These are phyloP conservation scores for Saccostrea glomerata DNA, from an alignment of 1,140 invertebrate genomes.

Conservation along the genomic window DNA sequence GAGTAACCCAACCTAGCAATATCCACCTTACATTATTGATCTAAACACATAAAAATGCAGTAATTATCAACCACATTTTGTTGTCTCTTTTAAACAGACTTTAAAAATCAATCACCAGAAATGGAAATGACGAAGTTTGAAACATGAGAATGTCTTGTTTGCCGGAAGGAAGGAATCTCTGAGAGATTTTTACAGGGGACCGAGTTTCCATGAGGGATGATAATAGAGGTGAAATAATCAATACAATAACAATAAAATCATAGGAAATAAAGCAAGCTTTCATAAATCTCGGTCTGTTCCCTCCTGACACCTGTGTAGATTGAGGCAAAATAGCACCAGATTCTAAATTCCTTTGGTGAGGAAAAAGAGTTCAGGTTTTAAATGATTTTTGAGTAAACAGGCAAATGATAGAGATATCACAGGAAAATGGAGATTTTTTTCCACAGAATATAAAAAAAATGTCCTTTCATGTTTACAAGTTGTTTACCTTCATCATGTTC, in stretches of 20 bases:
- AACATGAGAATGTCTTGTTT: conserved; percentile 17
- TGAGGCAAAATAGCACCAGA: background rate
- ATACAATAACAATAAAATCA: background rate
- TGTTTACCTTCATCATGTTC: background rate
- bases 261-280: background rate
- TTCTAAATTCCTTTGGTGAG: background rate
- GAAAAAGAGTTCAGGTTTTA: background rate
- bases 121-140: conserved; percentile 11
- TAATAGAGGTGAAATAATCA: conserved; percentile 20
- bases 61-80: conserved; percentile 29
- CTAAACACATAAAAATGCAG: background rate
- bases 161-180: conserved; percentile 10
- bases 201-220: background rate
- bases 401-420: background rate
- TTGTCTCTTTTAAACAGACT: conserved; percentile 9
- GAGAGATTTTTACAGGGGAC: conserved; percentile 16
- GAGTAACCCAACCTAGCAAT: background rate
- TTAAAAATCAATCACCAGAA: conserved; percentile 24
- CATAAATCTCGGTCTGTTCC: background rate
- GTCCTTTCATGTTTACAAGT: background rate
- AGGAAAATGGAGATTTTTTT: background rate
- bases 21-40: background rate
- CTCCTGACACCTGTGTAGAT: background rate
- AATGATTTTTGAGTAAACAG: background rate
- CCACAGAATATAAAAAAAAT: background rate